Evolutionary conservation across 2,888 invertebrate species (phyloP).

Genomic region (Chloroclysta siterata): DNA sequence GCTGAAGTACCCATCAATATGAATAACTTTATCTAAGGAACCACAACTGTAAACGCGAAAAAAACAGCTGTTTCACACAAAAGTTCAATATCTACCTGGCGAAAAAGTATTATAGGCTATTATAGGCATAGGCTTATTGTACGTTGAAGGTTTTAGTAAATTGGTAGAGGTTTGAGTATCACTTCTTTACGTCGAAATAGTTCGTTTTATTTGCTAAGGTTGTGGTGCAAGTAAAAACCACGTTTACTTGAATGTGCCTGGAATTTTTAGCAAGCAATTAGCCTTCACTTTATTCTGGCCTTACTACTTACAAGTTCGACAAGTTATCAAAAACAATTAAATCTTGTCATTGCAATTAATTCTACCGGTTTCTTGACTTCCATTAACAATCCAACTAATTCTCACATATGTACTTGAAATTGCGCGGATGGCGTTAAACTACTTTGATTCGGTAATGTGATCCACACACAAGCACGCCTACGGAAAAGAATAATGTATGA

Average conservation of each 20-base stretch:
- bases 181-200: not conserved
- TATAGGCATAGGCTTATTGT: too few species aligned
- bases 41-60: too few species aligned
- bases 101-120: too few species aligned
- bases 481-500: too few species aligned
- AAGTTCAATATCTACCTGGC: too few species aligned
- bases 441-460: not conserved
- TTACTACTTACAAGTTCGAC: constrained; percentile 28
- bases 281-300: constrained; percentile 47
- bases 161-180: not conserved
- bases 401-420: not conserved
- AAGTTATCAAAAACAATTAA: constrained; percentile 34
- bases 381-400: not conserved
- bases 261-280: constrained; percentile 42
- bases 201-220: constrained; percentile 1
- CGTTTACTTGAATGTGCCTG: constrained; percentile 39
- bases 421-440: not conserved
- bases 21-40: too few species aligned
- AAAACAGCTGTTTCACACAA: too few species aligned
- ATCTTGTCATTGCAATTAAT: constrained; percentile 19
- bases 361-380: constrained; percentile 4
- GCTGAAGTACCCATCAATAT: too few species aligned
- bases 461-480: too few species aligned
- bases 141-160: not conserved
- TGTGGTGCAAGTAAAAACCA: constrained; percentile 41